Conservation (phyloP, 2,888 invertebrate genomes). For the Dascillus cervinus region DNA sequence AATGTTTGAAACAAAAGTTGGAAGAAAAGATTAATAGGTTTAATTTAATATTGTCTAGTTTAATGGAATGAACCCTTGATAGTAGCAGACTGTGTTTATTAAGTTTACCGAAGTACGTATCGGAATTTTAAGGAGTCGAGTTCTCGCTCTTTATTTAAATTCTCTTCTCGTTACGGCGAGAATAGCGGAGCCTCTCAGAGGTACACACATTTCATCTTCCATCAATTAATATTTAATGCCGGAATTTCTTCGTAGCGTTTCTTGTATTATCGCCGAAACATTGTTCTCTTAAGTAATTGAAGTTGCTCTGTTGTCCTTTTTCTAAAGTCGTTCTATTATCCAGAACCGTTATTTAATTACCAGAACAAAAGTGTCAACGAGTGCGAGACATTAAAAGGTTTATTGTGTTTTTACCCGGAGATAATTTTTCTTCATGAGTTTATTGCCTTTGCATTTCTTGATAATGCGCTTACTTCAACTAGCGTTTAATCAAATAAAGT, state of each 20-base stretch:
- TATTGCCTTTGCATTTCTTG: slow-evolving; percentile 3
- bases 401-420: slow-evolving; percentile 8
- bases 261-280: too few species aligned
- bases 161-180: slow-evolving; percentile 8
- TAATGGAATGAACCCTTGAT: slow-evolving; percentile 15
- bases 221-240: too few species aligned
- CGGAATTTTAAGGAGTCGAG: slow-evolving; percentile 14
- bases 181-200: too few species aligned
- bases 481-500: slow-evolving; percentile 11
- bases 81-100: slow-evolving; percentile 15
- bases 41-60: slow-evolving; percentile 25
- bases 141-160: slow-evolving; percentile 13
- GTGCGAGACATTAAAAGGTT: slow-evolving; percentile 12
- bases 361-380: slow-evolving; percentile 8
- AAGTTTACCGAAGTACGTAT: slow-evolving; percentile 14
- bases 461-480: background rate
- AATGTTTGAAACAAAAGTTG: slow-evolving; percentile 10
- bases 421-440: slow-evolving; percentile 3
- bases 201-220: too few species aligned
- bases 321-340: too few species aligned
- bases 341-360: background rate
- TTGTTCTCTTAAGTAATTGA: too few species aligned
- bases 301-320: too few species aligned
- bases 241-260: too few species aligned
- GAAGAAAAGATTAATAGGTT: slow-evolving; percentile 22